phyloP scores from a whole-genome alignment of 2,113 vertebrate species.

The Megaptera novaeangliae region DNA sequence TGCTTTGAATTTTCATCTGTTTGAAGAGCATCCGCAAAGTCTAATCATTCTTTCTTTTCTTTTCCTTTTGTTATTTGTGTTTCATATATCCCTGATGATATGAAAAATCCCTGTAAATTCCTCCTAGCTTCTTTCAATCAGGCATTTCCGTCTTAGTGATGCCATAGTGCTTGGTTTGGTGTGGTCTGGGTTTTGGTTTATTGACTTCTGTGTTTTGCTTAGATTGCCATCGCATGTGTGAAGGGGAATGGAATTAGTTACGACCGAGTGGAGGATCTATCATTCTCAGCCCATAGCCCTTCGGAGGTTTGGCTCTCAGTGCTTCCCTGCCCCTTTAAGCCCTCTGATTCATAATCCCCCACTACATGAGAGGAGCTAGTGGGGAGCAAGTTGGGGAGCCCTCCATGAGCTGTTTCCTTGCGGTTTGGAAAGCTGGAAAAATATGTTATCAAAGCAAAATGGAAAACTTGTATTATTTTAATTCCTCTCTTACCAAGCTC shows the following conservation, averaged over 20 bases:
- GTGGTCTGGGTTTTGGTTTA: neutral
- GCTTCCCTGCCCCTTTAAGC: neutral
- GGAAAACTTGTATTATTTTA: slow-evolving; percentile 7
- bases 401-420: neutral
- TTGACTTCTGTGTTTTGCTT: slow-evolving; percentile 34
- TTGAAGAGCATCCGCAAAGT: neutral
- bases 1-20: slow-evolving; percentile 23
- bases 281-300: slow-evolving; percentile 70
- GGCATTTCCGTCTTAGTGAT: slow-evolving; percentile 66
- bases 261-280: slow-evolving; percentile 62
- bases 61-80: slow-evolving; percentile 9
- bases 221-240: slow-evolving; percentile 62
- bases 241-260: slow-evolving; percentile 73
- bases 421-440: neutral
- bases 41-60: slow-evolving; percentile 28
- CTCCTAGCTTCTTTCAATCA: neutral
- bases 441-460: neutral
- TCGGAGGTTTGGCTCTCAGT: slow-evolving; percentile 5
- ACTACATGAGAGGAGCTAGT: neutral
- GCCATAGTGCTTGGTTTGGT: slow-evolving; percentile 42
- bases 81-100: slow-evolving; percentile 14
- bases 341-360: neutral
- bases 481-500: slow-evolving; percentile 41
- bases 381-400: neutral
- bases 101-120: slow-evolving; percentile 32